phyloP scores from a whole-genome alignment of 2,797 vertebrate species.

The Phoebastria nigripes region DNA sequence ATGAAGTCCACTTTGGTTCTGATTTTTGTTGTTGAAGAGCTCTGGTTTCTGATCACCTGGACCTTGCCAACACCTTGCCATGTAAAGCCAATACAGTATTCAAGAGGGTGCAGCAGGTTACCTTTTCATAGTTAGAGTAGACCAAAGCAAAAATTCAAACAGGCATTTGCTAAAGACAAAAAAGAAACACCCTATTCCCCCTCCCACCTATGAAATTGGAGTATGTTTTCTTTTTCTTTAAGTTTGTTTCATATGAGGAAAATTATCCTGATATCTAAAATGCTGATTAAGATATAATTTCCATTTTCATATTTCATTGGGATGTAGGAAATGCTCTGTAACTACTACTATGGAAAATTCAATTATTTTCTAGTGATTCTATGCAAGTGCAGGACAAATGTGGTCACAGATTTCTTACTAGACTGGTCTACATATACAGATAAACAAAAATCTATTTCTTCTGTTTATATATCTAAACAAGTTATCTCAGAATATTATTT shows the following conservation, averaged over 20 bases:
- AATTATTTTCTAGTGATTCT: neutral
- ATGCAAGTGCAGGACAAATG: neutral
- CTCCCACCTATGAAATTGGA: rapidly evolving
- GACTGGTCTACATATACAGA: neutral
- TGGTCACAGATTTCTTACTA: neutral
- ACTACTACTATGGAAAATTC: neutral
- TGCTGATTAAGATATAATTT: neutral
- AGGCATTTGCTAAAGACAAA: neutral
- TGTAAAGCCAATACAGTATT: neutral
- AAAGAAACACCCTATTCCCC: rapidly evolving
- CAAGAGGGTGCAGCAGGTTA: neutral
- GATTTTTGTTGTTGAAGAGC: neutral
- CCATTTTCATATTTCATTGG: neutral
- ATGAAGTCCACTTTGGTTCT: neutral
- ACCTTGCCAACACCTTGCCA: neutral
- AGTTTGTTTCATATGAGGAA: neutral
- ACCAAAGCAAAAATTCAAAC: neutral
- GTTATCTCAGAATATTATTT: neutral
- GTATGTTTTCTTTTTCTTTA: neutral
- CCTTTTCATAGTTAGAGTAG: neutral
- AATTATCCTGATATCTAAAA: neutral
- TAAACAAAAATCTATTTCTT: neutral
- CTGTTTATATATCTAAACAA: neutral
- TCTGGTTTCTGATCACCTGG: neutral
- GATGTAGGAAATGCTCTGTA: neutral